Evolutionary conservation across 2,888 invertebrate species (phyloP), one percentile per base, ranked within the genome.

Genomic region (Trissolcus japonicus): DNA sequence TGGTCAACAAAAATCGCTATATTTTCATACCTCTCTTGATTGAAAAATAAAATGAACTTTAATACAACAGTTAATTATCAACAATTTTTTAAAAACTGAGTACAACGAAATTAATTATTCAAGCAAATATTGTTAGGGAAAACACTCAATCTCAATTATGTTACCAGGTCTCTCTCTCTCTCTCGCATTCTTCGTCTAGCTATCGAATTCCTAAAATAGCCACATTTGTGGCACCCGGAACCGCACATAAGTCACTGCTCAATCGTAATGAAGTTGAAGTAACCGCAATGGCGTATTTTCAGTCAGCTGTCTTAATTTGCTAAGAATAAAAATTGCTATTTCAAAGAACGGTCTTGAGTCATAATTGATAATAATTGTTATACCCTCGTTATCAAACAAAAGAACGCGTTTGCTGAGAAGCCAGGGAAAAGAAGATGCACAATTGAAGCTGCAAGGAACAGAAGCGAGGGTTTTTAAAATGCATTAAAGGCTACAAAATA

Each of bases 401-500:
- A 54, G 62, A 62, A 53, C 17, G 43, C 43, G 21, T 62, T 50
- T 43, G 43, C 43, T 9, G 35, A 25, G 53, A 21, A 61, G 51
- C 21, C 40, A 62, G 9, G 1, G 16, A 13, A 40, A 25, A 53
- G 41, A 21, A 57, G 17, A 25, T 19, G 19, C 50, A 11, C 48
- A 62, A 53, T 43, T 62, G 25, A 51, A 62, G 54, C 43, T 62
- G 40, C 35, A 25, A 54, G 25, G 21, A 25, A 54, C 25, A 55
- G 29, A 25, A 6, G 48, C 59, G 48, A 48, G 16, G 9, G 46
- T 46, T 35, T 55, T 63, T 55, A 63, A 63, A 63, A 55, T 55
- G 55, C 54, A 63, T 63, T 63, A 55, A 55, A 63, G 46, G 55
- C 55, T 29, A n/a, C 4, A 46, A 63, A 63, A 63, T 63, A 63